Evolutionary conservation across 1,140 invertebrate genomes (phyloP).

Genomic region (Nautilus pompilius): DNA sequence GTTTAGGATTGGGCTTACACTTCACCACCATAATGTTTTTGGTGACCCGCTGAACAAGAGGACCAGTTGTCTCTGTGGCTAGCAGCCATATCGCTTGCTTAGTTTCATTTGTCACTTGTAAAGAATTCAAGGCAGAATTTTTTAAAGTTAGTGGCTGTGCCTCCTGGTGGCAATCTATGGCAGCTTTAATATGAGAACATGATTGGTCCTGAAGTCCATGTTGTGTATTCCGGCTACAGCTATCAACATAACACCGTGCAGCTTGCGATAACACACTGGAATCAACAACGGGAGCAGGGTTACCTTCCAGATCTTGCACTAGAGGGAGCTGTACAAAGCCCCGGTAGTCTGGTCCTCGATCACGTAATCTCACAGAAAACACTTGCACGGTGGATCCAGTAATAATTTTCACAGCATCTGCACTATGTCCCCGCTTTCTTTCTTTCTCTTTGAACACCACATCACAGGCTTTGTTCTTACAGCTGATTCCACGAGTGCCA

Average conservation of each 20-base stretch:
- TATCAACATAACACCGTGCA: slow-evolving; percentile 68
- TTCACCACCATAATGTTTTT: slow-evolving; percentile 76
- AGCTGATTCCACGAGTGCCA: slow-evolving; percentile 70
- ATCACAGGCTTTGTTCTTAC: slow-evolving; percentile 75
- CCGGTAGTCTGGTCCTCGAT: slow-evolving; percentile 69
- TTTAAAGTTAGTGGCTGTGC: slow-evolving; percentile 66
- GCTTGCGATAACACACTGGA: slow-evolving; percentile 55
- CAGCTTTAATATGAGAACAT: slow-evolving; percentile 71
- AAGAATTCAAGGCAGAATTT: slow-evolving; percentile 64
- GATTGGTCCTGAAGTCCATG: slow-evolving; percentile 28
- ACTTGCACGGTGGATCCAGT: slow-evolving; percentile 65
- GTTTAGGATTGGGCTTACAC: slow-evolving; percentile 67
- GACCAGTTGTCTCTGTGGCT: slow-evolving; percentile 65
- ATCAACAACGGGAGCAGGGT: slow-evolving; percentile 57
- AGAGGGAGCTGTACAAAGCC: slow-evolving; percentile 73
- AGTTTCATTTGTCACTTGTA: slow-evolving; percentile 65
- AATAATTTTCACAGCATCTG: slow-evolving; percentile 69
- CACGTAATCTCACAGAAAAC: slow-evolving; percentile 69
- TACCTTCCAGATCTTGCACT: slow-evolving; percentile 53
- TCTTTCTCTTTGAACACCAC: slow-evolving; percentile 70
- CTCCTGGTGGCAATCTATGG: slow-evolving; percentile 65
- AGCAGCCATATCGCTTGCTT: slow-evolving; percentile 69
- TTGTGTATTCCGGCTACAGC: slow-evolving; percentile 55
- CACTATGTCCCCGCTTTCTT: slow-evolving; percentile 62
- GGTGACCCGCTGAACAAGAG: slow-evolving; percentile 73